Evolutionary conservation across 2,113 vertebrate species (phyloP).

Genomic region (Thinocorus orbignyianus): DNA sequence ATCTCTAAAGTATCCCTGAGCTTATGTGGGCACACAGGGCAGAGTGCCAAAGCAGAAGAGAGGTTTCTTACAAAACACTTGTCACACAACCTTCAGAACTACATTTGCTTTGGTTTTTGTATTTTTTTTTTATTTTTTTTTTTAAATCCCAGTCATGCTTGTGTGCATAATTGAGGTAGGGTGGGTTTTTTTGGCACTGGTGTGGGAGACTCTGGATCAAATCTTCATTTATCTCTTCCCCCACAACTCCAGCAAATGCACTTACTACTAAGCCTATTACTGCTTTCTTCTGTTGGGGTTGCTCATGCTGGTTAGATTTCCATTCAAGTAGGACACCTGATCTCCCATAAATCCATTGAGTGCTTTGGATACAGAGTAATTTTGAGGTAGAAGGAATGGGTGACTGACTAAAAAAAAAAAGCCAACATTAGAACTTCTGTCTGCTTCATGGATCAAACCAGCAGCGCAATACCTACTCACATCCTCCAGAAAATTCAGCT

Average conservation of each 20-base stretch:
- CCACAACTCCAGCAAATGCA: neutral
- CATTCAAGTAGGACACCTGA: neutral
- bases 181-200: neutral
- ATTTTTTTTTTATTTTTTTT: neutral
- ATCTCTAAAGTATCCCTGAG: neutral
- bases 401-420: neutral
- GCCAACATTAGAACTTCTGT: no score
- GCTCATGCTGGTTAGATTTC: fast-evolving
- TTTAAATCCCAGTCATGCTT: neutral
- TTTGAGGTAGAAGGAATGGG: neutral
- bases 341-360: fast-evolving
- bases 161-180: neutral
- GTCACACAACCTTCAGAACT: neutral
- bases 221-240: neutral
- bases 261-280: neutral
- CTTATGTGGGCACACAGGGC: neutral
- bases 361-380: neutral
- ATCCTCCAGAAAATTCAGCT: neutral
- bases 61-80: neutral
- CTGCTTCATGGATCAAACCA: neutral
- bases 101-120: neutral
- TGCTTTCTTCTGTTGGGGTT: neutral
- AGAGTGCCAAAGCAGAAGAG: neutral
- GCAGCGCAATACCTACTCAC: neutral
- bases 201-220: neutral